Conservation (phyloP, 2,113 vertebrate genomes). For the Apodemus speciosus region DNA sequence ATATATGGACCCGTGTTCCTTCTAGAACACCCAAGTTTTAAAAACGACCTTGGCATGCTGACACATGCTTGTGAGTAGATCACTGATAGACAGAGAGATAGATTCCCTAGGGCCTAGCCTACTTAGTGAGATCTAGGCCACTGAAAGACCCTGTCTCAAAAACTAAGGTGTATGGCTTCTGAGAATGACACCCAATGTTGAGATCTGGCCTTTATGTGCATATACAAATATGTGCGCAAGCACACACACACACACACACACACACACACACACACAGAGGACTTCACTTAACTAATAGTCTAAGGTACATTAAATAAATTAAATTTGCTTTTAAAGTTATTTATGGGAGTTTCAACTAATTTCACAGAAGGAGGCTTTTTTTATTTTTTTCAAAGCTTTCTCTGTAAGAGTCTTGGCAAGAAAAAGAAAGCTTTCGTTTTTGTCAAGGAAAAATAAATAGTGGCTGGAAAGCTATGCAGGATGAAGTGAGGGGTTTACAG, state of each 20-base stretch:
- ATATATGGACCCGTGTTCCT: background rate
- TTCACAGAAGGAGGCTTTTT: slow-evolving; percentile 34
- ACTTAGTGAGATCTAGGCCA: background rate
- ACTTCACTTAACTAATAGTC: slow-evolving; percentile 53
- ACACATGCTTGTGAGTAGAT: background rate
- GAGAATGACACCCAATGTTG: background rate
- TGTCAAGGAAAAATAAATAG: slow-evolving; percentile 77
- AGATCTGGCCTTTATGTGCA: background rate
- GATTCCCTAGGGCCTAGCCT: background rate
- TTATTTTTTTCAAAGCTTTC: slow-evolving; percentile 49
- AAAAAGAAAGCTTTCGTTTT: slow-evolving; percentile 74
- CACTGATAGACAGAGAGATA: background rate
- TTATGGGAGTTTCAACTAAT: slow-evolving; percentile 42
- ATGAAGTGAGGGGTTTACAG: slow-evolving; percentile 74
- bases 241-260: background rate
- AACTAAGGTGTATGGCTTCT: background rate
- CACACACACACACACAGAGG: background rate
- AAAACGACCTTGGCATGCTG: background rate
- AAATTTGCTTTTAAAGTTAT: slow-evolving; percentile 61
- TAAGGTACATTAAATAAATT: slow-evolving; percentile 52
- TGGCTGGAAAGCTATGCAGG: slow-evolving; percentile 68
- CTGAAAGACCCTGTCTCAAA: background rate
- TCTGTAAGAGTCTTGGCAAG: slow-evolving; percentile 70
- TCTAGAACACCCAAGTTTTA: background rate
- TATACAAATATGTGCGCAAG: background rate